These are phyloP conservation scores for Cephalopachus bancanus DNA, from an alignment of 2,797 vertebrate species.

Conservation along the genomic window DNA sequence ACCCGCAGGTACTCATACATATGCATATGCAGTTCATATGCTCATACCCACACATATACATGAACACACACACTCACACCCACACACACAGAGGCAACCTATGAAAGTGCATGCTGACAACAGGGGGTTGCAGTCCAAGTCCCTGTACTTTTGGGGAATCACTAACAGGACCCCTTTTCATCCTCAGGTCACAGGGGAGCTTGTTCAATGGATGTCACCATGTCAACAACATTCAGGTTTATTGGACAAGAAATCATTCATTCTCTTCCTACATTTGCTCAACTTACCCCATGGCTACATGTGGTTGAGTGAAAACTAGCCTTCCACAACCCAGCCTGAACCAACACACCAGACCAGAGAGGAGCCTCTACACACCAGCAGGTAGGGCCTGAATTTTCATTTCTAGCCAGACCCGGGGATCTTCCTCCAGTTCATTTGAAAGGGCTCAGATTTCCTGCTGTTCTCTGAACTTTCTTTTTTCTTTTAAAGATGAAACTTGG, in stretches of 20 bases:
- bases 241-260: background rate
- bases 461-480: background rate
- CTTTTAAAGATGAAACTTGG: background rate
- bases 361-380: fast-evolving
- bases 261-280: background rate
- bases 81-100: background rate
- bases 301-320: fast-evolving
- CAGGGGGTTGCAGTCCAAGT: fast-evolving
- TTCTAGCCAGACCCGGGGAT: background rate
- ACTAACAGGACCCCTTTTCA: fast-evolving
- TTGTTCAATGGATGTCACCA: fast-evolving
- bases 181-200: background rate
- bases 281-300: fast-evolving
- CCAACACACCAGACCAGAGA: background rate
- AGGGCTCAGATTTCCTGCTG: background rate
- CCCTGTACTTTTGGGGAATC: fast-evolving
- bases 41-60: background rate
- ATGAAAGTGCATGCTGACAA: background rate
- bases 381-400: background rate
- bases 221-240: fast-evolving
- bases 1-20: fast-evolving
- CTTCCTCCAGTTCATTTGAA: background rate
- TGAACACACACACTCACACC: background rate
- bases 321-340: background rate
- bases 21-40: no score